Evolutionary conservation across 2,113 vertebrate genomes (phyloP), one percentile per base, ranked within the genome.

Genomic region (Psilopsiagon aymara): DNA sequence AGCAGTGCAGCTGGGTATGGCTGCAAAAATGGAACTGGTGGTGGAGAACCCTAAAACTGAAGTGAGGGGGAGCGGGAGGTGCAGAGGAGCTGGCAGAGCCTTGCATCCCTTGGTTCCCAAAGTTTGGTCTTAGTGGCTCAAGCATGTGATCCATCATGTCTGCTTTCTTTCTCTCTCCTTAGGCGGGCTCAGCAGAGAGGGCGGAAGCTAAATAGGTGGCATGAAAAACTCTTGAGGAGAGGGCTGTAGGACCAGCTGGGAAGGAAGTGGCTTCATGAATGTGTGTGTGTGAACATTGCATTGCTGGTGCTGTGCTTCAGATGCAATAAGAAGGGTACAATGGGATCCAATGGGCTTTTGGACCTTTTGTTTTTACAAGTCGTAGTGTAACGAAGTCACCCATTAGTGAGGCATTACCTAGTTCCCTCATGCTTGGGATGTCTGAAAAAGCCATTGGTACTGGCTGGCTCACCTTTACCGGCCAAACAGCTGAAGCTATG

Each of bases 1-100:
- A 13, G 97, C 98, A 44, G 73, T 91, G n/a, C 82, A 83, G 23
- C 80, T 99, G 59, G 99, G 99, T 99, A 94, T 89, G 86, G 59
- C 46, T 88, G 53, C 27, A 94, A 92, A 62, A 82, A 41, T 9
- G 41, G n/a, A 17, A 75, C 7, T 0, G 1, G 33, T 68, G 35
- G 25, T 64, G 29, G 27, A 33, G 14, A 90, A 7, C 60, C n/a
- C 51, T 51, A 46, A 82, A 87, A 66, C 20, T 69, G 52, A 82
- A 88, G 33, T 27, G 75, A 82, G 46, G 63, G 62, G 28, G 41
- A 47, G 12, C 35, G 25, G 25, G 16, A 66, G 7, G 12, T 77
- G 35, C 16, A 86, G 21, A 59, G 41, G 74, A 81, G 17, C 14
- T 71, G 39, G 10, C 28, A 93, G 39, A 88, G 12, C 9, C 5